Percentiles rank a stretch among this genome's conserved stretches.
phyloP scores from a whole-genome alignment of 2,888 invertebrate genomes.

The Andrena marginata region DNA sequence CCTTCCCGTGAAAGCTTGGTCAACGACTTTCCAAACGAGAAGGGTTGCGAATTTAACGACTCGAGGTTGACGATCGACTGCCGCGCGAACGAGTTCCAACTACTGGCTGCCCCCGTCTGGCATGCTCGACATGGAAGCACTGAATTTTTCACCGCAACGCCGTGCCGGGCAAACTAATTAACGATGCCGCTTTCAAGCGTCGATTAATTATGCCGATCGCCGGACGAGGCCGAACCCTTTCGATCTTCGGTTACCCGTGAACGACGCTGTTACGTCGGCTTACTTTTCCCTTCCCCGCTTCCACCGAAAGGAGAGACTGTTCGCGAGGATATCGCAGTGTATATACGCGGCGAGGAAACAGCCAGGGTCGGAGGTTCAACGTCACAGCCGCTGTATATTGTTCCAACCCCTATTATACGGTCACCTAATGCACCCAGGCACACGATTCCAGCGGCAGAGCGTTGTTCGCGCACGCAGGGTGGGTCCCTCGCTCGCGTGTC shows the following conservation, averaged over 20 bases:
- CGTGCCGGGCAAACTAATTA: slow-evolving; percentile 68
- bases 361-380: slow-evolving; percentile 74
- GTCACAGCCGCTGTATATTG: slow-evolving; percentile 53
- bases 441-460: slow-evolving; percentile 55
- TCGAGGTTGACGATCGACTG: slow-evolving; percentile 13
- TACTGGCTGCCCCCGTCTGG: neutral
- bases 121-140: slow-evolving; percentile 53
- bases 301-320: slow-evolving; percentile 72
- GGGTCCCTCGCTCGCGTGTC: slow-evolving; percentile 35
- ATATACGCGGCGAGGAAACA: slow-evolving; percentile 75
- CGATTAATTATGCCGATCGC: slow-evolving; percentile 66
- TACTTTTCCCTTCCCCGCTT: neutral
- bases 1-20: slow-evolving; percentile 48
- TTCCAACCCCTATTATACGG: slow-evolving; percentile 41
- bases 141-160: slow-evolving; percentile 65
- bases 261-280: neutral
- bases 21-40: slow-evolving; percentile 54
- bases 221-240: slow-evolving; percentile 7
- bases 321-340: slow-evolving; percentile 75
- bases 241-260: slow-evolving; percentile 16
- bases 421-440: slow-evolving; percentile 45
- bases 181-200: slow-evolving; percentile 46
- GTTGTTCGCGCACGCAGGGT: slow-evolving; percentile 47
- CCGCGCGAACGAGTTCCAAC: slow-evolving; percentile 8
- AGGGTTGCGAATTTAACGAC: slow-evolving; percentile 62